Evolutionary conservation across 2,113 vertebrate species (phyloP).

Genomic region (Alces alces): DNA sequence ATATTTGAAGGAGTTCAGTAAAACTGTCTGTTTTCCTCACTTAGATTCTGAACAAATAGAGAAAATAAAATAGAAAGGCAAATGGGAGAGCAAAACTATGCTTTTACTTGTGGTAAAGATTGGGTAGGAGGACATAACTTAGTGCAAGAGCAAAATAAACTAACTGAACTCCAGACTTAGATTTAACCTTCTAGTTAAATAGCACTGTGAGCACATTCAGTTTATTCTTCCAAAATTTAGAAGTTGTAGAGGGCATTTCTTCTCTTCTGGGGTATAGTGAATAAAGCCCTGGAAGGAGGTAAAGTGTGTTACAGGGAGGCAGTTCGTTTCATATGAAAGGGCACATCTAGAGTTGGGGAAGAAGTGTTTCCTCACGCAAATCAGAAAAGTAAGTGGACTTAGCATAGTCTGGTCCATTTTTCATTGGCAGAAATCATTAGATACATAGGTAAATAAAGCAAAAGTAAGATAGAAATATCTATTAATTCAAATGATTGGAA

Average conservation of each 20-base stretch:
- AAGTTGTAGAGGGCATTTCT: background rate
- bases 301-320: background rate
- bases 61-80: background rate
- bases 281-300: background rate
- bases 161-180: background rate
- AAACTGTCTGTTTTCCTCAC: background rate
- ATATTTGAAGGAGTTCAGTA: background rate
- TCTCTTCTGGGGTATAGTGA: background rate
- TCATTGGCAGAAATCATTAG: background rate
- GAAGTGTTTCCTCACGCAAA: background rate
- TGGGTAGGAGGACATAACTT: background rate
- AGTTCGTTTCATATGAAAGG: background rate
- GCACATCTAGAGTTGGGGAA: background rate
- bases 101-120: background rate
- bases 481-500: background rate
- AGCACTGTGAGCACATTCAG: background rate
- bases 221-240: background rate
- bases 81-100: background rate
- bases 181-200: background rate
- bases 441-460: background rate
- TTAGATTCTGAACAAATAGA: constrained; percentile 20
- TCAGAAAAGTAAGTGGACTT: background rate
- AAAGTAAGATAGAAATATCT: background rate
- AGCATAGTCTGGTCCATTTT: background rate
- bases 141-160: background rate